Base-by-base conservation (phyloP, 2,797 vertebrate species). In the Apogon hyalosoma region DNA sequence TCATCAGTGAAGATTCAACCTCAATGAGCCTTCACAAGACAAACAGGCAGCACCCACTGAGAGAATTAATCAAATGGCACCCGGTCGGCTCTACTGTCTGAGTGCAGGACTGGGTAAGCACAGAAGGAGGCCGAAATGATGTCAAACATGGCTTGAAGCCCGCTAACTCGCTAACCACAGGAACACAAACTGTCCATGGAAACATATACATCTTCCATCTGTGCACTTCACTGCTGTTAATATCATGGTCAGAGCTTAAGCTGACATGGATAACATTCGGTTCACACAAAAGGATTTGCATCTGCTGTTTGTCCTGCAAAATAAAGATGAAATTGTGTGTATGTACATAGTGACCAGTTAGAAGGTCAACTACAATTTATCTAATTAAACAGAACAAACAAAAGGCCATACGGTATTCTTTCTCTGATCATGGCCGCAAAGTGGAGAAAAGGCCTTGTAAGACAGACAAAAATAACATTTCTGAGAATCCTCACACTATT, bases 291-390 rank as follows among this genome's bases (percentile, higher is more conserved):
- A 79, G 59, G 56, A 24, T 69, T 69, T 71, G 57, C 60, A 77
- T 85, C 61, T 80, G 79, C 74, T 83, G 87, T 87, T 90, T 85
- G 80, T 74, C 63, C 75, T 83, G 76, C 70, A 19, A 64, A 77
- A 55, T 59, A 48, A 72, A 84, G 75, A 82, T 87, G 83, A 68
- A 70, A 78, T 69, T 83, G 64, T 84, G 64, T 87, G 70, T 73
- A 64, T 84, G 80, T 73, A 86, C 79, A 82, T 80, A 76, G 43
- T 19, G 42, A 74, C 63, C 75, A 49, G 72, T 83, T 68, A 82
- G 73, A 62, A 88, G 85, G 83, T 90, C 80, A 73, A 11, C 50
- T 12, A 16, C 43, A 85, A 85, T 88, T 84, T 83, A 90, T 40
- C 41, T 8, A 10, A 49, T 66, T 67, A 68, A 82, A 83, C 71